A percentile compares a stretch with the other conserved stretches of the same genome.
These are phyloP conservation scores for Nezara viridula DNA, from an alignment of 2,888 invertebrate genomes.

Conservation along the genomic window DNA sequence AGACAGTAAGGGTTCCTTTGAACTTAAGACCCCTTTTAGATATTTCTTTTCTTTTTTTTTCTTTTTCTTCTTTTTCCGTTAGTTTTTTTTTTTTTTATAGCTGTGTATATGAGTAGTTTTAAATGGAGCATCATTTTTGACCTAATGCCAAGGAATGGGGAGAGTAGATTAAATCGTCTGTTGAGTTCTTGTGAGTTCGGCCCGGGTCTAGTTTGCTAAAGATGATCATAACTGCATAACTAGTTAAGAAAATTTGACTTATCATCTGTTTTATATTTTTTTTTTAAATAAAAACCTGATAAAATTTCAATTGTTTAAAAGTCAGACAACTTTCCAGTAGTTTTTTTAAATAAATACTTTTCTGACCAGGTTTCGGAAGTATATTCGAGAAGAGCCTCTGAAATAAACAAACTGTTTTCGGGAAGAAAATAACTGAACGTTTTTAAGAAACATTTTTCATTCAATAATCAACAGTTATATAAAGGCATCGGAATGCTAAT, in stretches of 20 bases:
- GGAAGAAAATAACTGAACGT: not conserved
- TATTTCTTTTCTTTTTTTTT: not conserved
- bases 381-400: too few relatives aligned
- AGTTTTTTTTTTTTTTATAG: conserved; percentile 16
- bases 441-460: not conserved
- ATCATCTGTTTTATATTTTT: not conserved
- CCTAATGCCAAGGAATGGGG: conserved; percentile 37
- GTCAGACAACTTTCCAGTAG: not conserved
- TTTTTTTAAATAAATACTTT: not conserved
- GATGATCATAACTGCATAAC: not conserved
- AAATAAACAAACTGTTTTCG: not conserved
- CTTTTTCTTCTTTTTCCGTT: not conserved
- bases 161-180: conserved; percentile 46
- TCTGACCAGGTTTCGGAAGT: too few relatives aligned
- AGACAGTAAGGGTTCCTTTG: not conserved
- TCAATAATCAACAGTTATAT: not conserved
- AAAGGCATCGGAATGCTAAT: not conserved
- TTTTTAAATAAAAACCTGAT: too few relatives aligned
- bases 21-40: not conserved
- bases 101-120: conserved; percentile 48
- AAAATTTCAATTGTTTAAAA: not conserved
- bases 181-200: not conserved
- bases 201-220: not conserved
- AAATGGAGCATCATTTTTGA: conserved; percentile 43
- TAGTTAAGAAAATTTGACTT: not conserved